Conservation (phyloP, 2,113 vertebrate genomes). For the Empidonax traillii region DNA sequence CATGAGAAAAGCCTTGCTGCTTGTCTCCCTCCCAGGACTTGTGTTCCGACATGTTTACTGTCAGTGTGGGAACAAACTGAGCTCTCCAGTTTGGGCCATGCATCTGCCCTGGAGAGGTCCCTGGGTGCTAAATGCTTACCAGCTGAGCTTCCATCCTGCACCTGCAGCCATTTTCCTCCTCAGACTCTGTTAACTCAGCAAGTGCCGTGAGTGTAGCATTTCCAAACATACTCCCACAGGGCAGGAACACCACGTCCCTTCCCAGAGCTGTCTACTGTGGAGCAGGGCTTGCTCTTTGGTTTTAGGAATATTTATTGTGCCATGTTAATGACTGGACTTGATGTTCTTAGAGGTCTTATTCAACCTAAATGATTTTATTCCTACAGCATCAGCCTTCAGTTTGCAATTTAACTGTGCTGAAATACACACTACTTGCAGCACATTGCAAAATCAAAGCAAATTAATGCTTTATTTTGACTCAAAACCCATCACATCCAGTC, state of each 20-base stretch:
- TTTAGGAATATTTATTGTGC: background rate
- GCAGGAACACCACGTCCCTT: background rate
- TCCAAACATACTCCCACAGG: background rate
- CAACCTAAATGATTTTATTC: background rate
- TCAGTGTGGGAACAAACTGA: background rate
- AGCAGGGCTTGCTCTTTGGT: background rate
- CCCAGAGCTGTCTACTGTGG: background rate
- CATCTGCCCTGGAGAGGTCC: background rate
- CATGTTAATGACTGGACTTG: background rate
- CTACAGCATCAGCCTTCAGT: background rate
- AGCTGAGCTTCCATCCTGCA: background rate
- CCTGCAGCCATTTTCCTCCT: background rate
- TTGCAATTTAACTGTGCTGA: background rate
- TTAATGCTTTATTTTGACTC: background rate
- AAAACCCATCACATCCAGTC: background rate
- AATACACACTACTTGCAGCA: background rate
- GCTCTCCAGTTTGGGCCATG: background rate
- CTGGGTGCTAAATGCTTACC: background rate
- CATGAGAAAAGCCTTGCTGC: conserved; percentile 23
- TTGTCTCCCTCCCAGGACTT: background rate
- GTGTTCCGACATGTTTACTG: background rate
- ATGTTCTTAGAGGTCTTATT: background rate
- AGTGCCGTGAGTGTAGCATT: background rate
- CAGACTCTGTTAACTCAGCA: background rate
- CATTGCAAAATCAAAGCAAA: background rate